Evolutionary conservation across 92 coral and sea anemone genomes (phyloP), one percentile per base, ranked within the genome.

Genomic region (Epizoanthus illoricatus): DNA sequence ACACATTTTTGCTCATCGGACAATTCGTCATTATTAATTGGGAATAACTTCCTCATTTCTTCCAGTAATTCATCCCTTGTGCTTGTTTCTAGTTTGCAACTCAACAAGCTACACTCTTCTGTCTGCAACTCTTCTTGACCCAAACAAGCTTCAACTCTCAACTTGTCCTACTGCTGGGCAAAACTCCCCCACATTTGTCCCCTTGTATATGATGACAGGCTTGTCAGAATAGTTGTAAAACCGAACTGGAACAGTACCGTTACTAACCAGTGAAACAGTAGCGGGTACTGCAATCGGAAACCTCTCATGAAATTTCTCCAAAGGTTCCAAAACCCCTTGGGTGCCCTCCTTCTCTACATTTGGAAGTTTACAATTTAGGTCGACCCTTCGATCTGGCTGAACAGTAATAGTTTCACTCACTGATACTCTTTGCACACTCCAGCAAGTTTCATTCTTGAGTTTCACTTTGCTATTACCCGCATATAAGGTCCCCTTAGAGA

Each of bases 181-280:
- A 80, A 84, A 84, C 60, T 84, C 86, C 49, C 81, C 67, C 24
- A 64, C 80, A 43, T 49, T 83, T n/a, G 86, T 83, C 73, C 69
- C 39, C 55, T 69, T 69, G 78, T 81, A 70, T 43, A 81, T 81
- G 24, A 65, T 61, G 39, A 81, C 43, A 17, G 74, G 75, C 42
- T 42, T 69, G 36, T 28, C 68, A n/a, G 75, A 80, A 65, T 80
- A 80, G 85, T 81, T 81, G 19, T 70, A 81, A 74, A 81, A 81
- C 11, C 76, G 69, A 36, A 81, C 85, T 45, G 78, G 76, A 12
- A 56, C 72, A 10, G 57, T 69, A 5, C 70, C 70, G 1, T 70
- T 58, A 33, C 64, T 67, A 43, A 80, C 84, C 12, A 39, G 21
- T 19, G 84, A 80, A 66, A 80, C 65, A 54, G 85, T 69, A 49